Conservation (phyloP, 2,113 vertebrate species). For the Cepphus grylle region DNA sequence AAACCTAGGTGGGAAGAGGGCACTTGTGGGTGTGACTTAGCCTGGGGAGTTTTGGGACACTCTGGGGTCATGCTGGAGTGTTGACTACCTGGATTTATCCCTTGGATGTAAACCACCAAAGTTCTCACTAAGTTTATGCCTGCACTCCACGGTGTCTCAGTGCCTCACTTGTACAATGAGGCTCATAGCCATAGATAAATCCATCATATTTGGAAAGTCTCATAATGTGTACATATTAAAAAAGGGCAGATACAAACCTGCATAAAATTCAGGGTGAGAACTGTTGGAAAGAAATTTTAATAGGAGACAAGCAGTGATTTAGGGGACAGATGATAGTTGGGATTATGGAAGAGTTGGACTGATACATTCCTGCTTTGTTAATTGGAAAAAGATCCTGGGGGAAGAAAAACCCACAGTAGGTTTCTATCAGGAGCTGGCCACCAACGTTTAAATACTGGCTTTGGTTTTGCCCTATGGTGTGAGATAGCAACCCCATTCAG, state of each 20-base stretch:
- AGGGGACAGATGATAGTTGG: neutral
- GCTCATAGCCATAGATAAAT: neutral
- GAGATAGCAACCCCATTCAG: neutral
- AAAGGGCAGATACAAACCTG: neutral
- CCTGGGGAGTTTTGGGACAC: neutral
- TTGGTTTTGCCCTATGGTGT: neutral
- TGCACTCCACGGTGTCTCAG: rapidly evolving
- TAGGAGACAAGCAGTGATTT: neutral
- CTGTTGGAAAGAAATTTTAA: neutral
- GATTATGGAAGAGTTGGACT: neutral
- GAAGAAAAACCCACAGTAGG: neutral
- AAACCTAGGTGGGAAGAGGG: neutral
- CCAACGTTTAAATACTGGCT: neutral
- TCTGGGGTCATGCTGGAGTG: neutral
- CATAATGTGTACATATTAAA: neutral
- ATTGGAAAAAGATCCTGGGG: neutral
- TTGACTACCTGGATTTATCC: neutral
- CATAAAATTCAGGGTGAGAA: neutral
- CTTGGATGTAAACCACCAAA: neutral
- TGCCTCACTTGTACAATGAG: neutral
- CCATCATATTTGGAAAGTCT: neutral
- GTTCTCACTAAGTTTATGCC: neutral
- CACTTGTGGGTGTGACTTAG: neutral
- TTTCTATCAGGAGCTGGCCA: neutral
- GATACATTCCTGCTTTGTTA: neutral